phyloP scores from a whole-genome alignment of 1,140 invertebrate genomes.

The Bombus haemorrhoidalis region DNA sequence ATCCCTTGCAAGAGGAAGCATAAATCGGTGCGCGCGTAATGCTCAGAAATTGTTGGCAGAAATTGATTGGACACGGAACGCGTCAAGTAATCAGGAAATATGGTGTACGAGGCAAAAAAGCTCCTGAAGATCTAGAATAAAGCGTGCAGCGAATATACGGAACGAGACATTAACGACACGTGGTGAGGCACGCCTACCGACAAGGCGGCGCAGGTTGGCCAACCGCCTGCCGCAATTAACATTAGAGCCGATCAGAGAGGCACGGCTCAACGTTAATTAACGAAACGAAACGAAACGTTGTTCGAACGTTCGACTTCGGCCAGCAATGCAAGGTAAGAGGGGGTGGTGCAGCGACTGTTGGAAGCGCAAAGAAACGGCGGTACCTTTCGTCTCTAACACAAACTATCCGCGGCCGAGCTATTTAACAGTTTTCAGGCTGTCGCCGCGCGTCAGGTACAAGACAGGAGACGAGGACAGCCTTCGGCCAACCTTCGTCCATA shows the following conservation, averaged over 20 bases:
- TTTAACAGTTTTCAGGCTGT: conserved; percentile 64
- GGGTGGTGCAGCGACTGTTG: conserved; percentile 44
- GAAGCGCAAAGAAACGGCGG: conserved; percentile 61
- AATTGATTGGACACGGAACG: conserved; percentile 67
- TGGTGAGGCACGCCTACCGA: conserved; percentile 68
- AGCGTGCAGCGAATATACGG: conserved; percentile 48
- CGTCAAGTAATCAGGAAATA: conserved; percentile 44
- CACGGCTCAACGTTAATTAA: conserved; percentile 77
- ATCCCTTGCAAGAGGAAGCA: neutral
- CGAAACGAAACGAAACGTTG: conserved; percentile 66
- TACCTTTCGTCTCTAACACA: conserved; percentile 66
- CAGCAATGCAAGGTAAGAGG: neutral
- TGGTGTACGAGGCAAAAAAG: conserved; percentile 43
- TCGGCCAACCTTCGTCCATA: conserved; percentile 39
- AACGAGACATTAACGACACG: conserved; percentile 68
- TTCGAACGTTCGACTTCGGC: conserved; percentile 20
- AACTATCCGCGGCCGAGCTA: conserved; percentile 56
- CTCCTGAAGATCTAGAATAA: conserved; percentile 41
- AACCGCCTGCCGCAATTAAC: conserved; percentile 67
- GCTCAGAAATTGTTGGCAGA: conserved; percentile 60
- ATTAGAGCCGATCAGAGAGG: conserved; percentile 59
- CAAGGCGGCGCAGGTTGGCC: conserved; percentile 63
- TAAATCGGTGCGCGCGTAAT: conserved; percentile 17
- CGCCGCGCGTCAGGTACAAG: conserved; percentile 59
- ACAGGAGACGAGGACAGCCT: conserved; percentile 61